Evolutionary conservation across 35 echinoderm and acorn worm genomes (phyloP), one percentile per base, ranked within the genome.

Genomic region (Patiria miniata): DNA sequence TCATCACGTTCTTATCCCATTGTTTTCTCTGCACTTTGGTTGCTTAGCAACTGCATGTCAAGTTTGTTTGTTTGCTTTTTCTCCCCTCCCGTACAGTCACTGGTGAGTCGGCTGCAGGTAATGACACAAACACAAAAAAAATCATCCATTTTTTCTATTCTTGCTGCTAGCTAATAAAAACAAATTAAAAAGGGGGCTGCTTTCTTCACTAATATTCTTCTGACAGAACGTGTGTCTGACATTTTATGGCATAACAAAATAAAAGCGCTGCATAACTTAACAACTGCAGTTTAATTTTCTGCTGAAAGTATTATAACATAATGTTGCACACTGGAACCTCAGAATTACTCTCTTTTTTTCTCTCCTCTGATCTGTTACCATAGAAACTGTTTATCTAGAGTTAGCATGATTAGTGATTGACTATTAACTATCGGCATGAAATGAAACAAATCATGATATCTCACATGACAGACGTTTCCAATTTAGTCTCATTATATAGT

Each of bases 51-150:
- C 65, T 84, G 82, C 34, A 60, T 84, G 82, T 84, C 82, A 84
- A 59, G 78, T 84, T 84, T 84, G 53, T 58, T 84, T 58, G 52
- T 80, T 84, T 53, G 52, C 57, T 84, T 84, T 81, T 83, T 84
- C 33, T 59, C 82, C 82, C 82, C 53, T 84, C 57, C 51, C 34
- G 36, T 59, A 84, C 82, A 84, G 82, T 84, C 57, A 58, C 53
- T 61, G 82, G 52, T 84, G 82, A 84, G 54, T 60, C 82, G 5
- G 53, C 51, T 32, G 82, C 82, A 84, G 82, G 82, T 84, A 84
- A 84, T 59, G 18, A 37, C 42, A 47, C 42, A n/a, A n/a, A n/a
- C 42, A 47, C 42, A 47, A 47, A 12, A 47, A 47, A 47, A n/a
- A n/a, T n/a, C n/a, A n/a, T 47, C 42, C 42, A 47, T 47, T 47